Conservation (phyloP, 2,797 vertebrate genomes). For the Sphaeramia orbicularis region DNA sequence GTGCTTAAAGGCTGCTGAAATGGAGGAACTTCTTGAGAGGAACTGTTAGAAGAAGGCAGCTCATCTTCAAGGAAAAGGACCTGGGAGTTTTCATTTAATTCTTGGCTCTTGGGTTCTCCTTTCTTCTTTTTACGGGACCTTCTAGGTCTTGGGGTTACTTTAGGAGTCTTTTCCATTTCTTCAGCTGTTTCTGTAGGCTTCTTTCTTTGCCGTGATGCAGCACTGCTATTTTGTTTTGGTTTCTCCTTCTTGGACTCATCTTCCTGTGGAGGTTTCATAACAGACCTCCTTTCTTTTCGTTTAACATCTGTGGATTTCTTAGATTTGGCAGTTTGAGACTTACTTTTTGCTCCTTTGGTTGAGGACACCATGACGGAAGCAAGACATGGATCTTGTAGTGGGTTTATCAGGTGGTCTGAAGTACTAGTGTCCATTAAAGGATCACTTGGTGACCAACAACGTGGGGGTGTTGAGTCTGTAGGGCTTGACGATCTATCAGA, state of each 20-base stretch:
- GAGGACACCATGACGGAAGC: conserved; percentile 69
- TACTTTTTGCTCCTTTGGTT: conserved; percentile 80
- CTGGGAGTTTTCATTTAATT: conserved; percentile 71
- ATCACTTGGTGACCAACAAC: conserved; percentile 98
- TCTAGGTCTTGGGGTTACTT: conserved; percentile 67
- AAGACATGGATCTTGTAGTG: conserved; percentile 85
- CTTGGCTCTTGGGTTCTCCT: conserved; percentile 70
- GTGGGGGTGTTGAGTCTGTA: conserved; percentile 91
- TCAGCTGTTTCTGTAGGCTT: conserved; percentile 65
- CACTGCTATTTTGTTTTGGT: conserved; percentile 76
- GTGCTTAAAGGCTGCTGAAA: conserved; percentile 73
- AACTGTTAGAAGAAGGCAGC: conserved; percentile 66
- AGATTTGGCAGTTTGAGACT: conserved; percentile 83
- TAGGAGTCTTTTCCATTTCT: conserved; percentile 58
- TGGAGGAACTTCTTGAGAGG: conserved; percentile 79
- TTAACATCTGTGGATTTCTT: conserved; percentile 80
- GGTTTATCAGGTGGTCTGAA: conserved; percentile 87
- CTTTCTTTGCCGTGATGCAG: conserved; percentile 80
- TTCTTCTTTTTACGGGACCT: conserved; percentile 75
- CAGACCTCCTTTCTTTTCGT: conserved; percentile 79
- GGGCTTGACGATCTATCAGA: conserved; percentile 95
- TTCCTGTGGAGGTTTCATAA: conserved; percentile 73
- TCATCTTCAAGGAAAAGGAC: conserved; percentile 80
- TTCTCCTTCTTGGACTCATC: conserved; percentile 81
- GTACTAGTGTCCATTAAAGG: conserved; percentile 87